phyloP scores from a whole-genome alignment of 2,797 vertebrate genomes.

The Cynodonichthys magdalenae region DNA sequence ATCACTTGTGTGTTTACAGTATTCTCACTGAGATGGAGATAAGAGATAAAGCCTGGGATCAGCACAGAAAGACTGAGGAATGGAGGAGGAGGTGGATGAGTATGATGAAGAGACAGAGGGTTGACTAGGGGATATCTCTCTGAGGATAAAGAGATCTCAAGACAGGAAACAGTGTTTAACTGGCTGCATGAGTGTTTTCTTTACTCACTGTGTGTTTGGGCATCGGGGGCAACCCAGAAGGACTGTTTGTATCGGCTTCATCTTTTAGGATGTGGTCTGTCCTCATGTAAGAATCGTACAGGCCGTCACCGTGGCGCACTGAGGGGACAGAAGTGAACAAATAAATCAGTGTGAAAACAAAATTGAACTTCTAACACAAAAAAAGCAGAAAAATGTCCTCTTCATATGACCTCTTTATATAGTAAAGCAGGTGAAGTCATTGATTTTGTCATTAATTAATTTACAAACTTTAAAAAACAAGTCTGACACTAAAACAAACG shows the following conservation, averaged over 20 bases:
- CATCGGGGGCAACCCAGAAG: conserved; percentile 85
- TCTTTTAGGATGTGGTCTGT: conserved; percentile 92
- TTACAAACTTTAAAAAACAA: background rate
- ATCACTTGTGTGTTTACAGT: conserved; percentile 10
- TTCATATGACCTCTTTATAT: background rate
- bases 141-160: conserved; percentile 64
- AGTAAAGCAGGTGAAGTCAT: conserved; percentile 29
- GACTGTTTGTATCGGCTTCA: conserved; percentile 85
- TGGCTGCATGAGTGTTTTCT: conserved; percentile 21
- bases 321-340: conserved; percentile 41
- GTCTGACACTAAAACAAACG: conserved; percentile 20
- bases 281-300: conserved; percentile 97
- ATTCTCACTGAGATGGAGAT: conserved; percentile 9
- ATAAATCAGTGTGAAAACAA: conserved; percentile 19
- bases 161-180: conserved; percentile 58
- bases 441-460: conserved; percentile 48
- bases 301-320: conserved; percentile 90
- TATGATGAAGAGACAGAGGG: conserved; percentile 28
- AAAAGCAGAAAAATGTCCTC: conserved; percentile 6
- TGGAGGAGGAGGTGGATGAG: background rate
- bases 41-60: conserved; percentile 21
- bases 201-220: conserved; percentile 90
- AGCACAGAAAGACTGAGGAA: conserved; percentile 1
- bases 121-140: conserved; percentile 41
- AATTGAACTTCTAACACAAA: conserved; percentile 19